Conservation (phyloP, 2,888 invertebrate genomes). For the Dasysyrphus albostriatus region DNA sequence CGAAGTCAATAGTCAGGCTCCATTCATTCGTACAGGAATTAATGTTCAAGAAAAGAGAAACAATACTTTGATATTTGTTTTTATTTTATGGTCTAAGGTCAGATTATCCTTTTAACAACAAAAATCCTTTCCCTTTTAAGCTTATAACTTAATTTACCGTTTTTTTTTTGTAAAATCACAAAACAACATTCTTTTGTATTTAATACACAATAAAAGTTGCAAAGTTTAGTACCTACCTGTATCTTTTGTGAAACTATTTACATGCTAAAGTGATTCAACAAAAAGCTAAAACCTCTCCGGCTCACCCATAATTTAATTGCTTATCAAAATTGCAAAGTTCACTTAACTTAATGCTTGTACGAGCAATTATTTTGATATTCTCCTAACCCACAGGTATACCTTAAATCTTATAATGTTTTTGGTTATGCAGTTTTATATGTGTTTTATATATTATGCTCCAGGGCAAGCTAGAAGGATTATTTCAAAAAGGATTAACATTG, state of each 20-base stretch:
- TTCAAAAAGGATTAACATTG: constrained; percentile 51
- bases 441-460: no score
- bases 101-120: background rate
- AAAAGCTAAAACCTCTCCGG: constrained; percentile 39
- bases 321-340: constrained; percentile 75
- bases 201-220: constrained; percentile 4
- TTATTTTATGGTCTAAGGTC: background rate
- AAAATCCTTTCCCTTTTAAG: background rate
- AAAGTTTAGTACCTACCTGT: no score
- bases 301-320: constrained; percentile 56
- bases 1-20: constrained; percentile 1
- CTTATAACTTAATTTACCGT: background rate
- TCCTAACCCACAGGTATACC: background rate
- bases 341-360: constrained; percentile 68
- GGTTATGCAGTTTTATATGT: constrained; percentile 50
- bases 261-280: constrained; percentile 42
- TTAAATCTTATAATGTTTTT: constrained; percentile 20
- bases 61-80: constrained; percentile 5
- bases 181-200: constrained; percentile 10
- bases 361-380: constrained; percentile 52
- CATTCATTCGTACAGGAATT: background rate
- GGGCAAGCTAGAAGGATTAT: constrained; percentile 41
- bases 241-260: constrained; percentile 37
- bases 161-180: background rate
- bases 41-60: background rate